Percentiles rank a stretch among this genome's conserved stretches.
These are phyloP conservation scores for Brachynemurus nebulosus DNA, from an alignment of 2,888 invertebrate genomes.

Conservation along the genomic window DNA sequence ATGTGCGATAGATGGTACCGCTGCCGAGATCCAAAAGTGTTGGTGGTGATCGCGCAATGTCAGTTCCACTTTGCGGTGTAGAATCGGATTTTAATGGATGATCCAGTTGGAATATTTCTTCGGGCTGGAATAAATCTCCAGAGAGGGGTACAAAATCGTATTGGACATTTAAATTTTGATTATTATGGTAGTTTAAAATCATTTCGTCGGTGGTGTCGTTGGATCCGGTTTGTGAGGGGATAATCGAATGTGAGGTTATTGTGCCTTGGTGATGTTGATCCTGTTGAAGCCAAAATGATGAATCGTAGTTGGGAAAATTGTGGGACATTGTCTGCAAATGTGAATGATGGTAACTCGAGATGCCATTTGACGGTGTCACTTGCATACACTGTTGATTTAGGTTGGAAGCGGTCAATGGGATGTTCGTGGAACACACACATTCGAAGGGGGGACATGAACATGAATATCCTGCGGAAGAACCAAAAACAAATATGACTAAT, in stretches of 20 bases:
- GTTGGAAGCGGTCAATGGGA: constrained; percentile 11
- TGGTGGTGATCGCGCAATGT: constrained; percentile 46
- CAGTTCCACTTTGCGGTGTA: constrained; percentile 13
- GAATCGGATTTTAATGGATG: constrained; percentile 47
- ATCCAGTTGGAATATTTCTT: constrained; percentile 64
- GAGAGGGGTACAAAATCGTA: constrained; percentile 47
- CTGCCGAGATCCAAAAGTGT: constrained; percentile 58
- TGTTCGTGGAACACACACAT: constrained; percentile 45
- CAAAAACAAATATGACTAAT: not conserved
- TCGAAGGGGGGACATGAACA: constrained; percentile 66
- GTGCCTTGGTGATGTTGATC: constrained; percentile 29
- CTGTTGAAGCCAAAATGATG: constrained; percentile 22
- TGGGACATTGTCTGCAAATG: constrained; percentile 19
- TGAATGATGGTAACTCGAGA: constrained; percentile 25
- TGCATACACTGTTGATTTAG: constrained; percentile 12
- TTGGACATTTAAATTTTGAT: constrained; percentile 28
- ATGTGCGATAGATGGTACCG: constrained; percentile 46
- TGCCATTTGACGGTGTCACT: constrained; percentile 25
- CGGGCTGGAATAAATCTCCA: constrained; percentile 58
- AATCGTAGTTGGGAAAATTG: constrained; percentile 20
- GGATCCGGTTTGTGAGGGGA: constrained; percentile 22
- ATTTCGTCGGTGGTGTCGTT: constrained; percentile 11
- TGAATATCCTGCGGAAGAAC: constrained; percentile 37
- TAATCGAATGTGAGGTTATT: constrained; percentile 14
- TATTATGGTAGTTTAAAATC: constrained; percentile 27